Evolutionary conservation across 1,140 invertebrate species (phyloP).

Genomic region (Meloidogyne hapla): DNA sequence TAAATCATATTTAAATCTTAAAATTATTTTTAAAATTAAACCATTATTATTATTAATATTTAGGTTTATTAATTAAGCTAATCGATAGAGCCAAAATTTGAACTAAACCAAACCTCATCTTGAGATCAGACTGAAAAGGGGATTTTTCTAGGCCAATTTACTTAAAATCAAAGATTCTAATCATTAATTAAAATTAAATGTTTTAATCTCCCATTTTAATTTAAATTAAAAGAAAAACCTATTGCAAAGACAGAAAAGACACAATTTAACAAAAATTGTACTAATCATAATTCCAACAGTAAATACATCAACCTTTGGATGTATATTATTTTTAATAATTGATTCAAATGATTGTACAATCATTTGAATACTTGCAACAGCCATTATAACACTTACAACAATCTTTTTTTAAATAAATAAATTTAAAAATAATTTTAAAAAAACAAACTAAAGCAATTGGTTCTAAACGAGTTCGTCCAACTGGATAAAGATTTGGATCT

Average conservation of each 20-base stretch:
- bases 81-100: too few species aligned
- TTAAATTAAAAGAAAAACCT: constrained; percentile 29
- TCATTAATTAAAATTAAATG: too few species aligned
- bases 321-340: constrained; percentile 52
- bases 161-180: too few species aligned
- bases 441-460: constrained; percentile 66
- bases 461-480: constrained; percentile 66
- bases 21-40: constrained; percentile 23
- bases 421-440: constrained; percentile 34
- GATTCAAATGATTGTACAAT: constrained; percentile 64
- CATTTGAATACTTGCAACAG: constrained; percentile 65
- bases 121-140: too few species aligned
- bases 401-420: constrained; percentile 29
- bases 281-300: constrained; percentile 64
- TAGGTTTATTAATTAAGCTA: too few species aligned
- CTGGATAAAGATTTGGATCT: constrained; percentile 66
- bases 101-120: too few species aligned
- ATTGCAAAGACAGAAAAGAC: constrained; percentile 64
- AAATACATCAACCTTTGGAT: constrained; percentile 49
- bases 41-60: too few species aligned
- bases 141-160: too few species aligned
- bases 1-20: constrained; percentile 53
- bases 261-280: constrained; percentile 65
- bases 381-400: constrained; percentile 66
- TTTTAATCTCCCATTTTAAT: too few species aligned